phyloP scores from a whole-genome alignment of 2,888 invertebrate species.

The Ophraella communa region DNA sequence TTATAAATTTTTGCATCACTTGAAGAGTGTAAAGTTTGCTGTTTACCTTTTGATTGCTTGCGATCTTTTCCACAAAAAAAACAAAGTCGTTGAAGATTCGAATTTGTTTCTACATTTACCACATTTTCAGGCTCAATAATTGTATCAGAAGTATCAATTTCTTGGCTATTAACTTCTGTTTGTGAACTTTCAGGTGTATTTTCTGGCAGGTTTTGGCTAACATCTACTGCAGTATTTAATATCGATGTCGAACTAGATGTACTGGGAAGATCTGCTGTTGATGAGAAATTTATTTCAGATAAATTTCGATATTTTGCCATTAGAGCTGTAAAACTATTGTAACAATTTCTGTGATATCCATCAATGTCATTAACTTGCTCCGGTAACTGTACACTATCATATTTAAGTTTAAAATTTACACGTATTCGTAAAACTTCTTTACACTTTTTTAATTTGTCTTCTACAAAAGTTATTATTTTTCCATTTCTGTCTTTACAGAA shows the following conservation, averaged over 20 bases:
- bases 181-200: constrained; percentile 25
- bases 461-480: constrained; percentile 30
- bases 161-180: constrained; percentile 17
- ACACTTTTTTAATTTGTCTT: constrained; percentile 30
- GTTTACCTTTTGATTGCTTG: constrained; percentile 25
- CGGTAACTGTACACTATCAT: too few relatives aligned
- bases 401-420: constrained; percentile 30
- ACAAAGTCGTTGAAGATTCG: neutral
- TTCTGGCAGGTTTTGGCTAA: neutral
- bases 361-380: constrained; percentile 28
- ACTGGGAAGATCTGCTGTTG: constrained; percentile 30
- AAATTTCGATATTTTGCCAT: constrained; percentile 9
- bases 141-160: constrained; percentile 15
- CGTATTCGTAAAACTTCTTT: constrained; percentile 30
- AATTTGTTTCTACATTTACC: constrained; percentile 8
- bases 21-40: constrained; percentile 26
- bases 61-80: constrained; percentile 12
- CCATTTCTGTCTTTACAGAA: constrained; percentile 26
- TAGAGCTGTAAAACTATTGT: constrained; percentile 34
- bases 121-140: constrained; percentile 14
- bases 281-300: constrained; percentile 25
- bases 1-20: constrained; percentile 26
- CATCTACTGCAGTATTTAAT: constrained; percentile 27
- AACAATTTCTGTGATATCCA: constrained; percentile 36
- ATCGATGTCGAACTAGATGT: constrained; percentile 29